Evolutionary conservation across 2,888 invertebrate species (phyloP).

Genomic region (Exocentrus adspersus): DNA sequence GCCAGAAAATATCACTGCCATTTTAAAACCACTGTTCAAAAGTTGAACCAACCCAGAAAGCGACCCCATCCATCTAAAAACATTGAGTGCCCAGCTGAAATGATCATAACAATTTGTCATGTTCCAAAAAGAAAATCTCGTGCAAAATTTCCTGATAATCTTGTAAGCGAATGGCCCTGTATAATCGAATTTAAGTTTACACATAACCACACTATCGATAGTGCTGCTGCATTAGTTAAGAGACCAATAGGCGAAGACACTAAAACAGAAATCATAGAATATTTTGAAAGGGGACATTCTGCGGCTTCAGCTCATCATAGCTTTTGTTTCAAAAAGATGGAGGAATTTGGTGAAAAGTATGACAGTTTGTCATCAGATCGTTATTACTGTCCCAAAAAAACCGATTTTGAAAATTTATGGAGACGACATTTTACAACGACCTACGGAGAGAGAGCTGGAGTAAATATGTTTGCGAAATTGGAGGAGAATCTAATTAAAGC

Average conservation of each 20-base stretch:
- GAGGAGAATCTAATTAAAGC: constrained; percentile 27
- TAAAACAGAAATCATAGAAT: constrained; percentile 23
- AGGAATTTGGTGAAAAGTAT: constrained; percentile 37
- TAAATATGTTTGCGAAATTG: constrained; percentile 27
- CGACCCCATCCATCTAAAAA: too few relatives aligned
- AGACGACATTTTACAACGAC: constrained; percentile 31
- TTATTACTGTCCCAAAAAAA: constrained; percentile 30
- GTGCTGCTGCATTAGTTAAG: constrained; percentile 10
- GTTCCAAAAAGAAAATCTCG: constrained; percentile 21
- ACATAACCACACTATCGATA: constrained; percentile 20
- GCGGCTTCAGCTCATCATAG: constrained; percentile 34
- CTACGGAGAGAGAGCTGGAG: constrained; percentile 35
- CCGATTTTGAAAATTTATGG: constrained; percentile 37
- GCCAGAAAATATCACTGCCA: too few relatives aligned
- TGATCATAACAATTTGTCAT: constrained; percentile 13
- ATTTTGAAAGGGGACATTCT: constrained; percentile 38
- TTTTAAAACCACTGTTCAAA: too few relatives aligned
- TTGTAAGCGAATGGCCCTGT: constrained; percentile 17
- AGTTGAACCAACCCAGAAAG: too few relatives aligned
- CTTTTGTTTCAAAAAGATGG: constrained; percentile 36
- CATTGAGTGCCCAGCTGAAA: too few relatives aligned
- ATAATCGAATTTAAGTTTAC: constrained; percentile 16
- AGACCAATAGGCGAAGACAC: constrained; percentile 16
- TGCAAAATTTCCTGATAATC: constrained; percentile 18
- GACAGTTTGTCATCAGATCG: constrained; percentile 31